phyloP scores from a whole-genome alignment of 23 tunicate species.

The Trididemnum clinides region DNA sequence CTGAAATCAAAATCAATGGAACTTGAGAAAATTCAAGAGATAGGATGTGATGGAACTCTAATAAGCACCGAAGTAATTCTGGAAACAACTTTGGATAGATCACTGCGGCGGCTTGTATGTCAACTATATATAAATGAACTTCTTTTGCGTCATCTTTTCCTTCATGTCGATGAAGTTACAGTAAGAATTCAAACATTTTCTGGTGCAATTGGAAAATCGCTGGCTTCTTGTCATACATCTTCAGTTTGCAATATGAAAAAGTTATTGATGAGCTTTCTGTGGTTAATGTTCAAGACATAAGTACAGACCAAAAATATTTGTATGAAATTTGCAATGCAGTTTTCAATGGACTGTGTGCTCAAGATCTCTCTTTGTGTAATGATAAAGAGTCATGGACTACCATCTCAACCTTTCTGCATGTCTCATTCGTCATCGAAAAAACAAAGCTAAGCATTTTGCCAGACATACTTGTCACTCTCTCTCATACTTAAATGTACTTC shows the following conservation, averaged over 20 bases:
- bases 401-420: too few species aligned
- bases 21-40: not conserved
- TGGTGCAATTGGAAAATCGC: not conserved
- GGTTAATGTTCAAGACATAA: not conserved
- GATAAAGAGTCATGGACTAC: too few species aligned
- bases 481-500: too few species aligned
- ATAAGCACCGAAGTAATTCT: not conserved
- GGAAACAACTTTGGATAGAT: not conserved
- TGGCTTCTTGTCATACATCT: not conserved
- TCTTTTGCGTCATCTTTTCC: not conserved
- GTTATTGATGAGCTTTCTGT: not conserved
- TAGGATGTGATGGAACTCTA: not conserved
- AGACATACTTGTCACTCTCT: too few species aligned
- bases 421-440: too few species aligned
- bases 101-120: too few species aligned
- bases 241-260: not conserved
- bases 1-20: not conserved
- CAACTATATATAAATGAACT: not conserved
- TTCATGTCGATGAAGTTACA: not conserved
- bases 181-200: not conserved
- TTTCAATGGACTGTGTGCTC: not conserved
- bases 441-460: too few species aligned
- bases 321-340: not conserved
- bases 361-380: not conserved
- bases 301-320: not conserved